A percentile compares a stretch with the other conserved stretches of the same genome.
phyloP scores from a whole-genome alignment of 2,888 invertebrate genomes.

The Heteropelma amictum region DNA sequence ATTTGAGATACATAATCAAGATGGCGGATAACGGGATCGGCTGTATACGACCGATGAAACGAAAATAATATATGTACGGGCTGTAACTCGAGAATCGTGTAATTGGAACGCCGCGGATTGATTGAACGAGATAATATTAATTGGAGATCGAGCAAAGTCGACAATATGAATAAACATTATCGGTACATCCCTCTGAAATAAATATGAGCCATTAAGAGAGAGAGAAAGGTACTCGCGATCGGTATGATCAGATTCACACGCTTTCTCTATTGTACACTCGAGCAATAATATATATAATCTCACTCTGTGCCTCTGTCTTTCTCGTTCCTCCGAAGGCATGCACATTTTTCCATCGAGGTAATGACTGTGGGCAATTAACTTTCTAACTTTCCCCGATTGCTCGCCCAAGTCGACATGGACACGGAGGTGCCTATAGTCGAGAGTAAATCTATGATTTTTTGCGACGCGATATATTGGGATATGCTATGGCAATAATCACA shows the following conservation, averaged over 20 bases:
- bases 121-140: conserved; percentile 18
- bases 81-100: not conserved
- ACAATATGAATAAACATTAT: not conserved
- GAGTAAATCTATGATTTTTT: too few relatives aligned
- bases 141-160: not conserved
- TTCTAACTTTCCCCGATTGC: conserved; percentile 60
- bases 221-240: not conserved
- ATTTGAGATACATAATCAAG: too few relatives aligned
- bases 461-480: not conserved
- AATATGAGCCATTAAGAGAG: not conserved
- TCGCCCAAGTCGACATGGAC: too few relatives aligned
- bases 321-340: not conserved
- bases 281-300: conserved; percentile 41
- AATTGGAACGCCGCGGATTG: conserved; percentile 11
- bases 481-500: too few relatives aligned
- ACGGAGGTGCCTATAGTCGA: conserved; percentile 9
- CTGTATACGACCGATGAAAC: not conserved
- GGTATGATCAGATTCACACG: conserved; percentile 54
- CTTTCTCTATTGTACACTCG: conserved; percentile 56
- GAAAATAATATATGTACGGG: not conserved
- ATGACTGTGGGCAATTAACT: conserved; percentile 54
- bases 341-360: not conserved
- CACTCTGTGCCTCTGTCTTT: not conserved
- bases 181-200: not conserved
- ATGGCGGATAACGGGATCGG: too few relatives aligned